Evolutionary conservation across 2,888 invertebrate genomes (phyloP).

Genomic region (Netelia inedita): DNA sequence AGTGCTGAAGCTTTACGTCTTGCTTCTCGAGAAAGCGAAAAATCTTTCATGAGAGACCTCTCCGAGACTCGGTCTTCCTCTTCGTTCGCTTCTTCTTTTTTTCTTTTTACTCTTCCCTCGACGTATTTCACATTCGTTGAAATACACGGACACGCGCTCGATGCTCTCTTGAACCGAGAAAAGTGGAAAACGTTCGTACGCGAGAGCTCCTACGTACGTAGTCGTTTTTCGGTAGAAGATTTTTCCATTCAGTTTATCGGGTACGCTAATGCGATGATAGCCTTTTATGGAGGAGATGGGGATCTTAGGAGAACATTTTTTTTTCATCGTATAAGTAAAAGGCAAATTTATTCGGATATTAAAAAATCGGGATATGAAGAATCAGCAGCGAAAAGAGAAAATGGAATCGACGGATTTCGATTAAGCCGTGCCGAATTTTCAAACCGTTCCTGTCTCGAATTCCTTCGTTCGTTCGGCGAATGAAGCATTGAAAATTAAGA

Average conservation of each 20-base stretch:
- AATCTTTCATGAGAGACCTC: constrained; percentile 51
- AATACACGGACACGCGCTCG: not conserved
- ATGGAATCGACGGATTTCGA: too few relatives aligned
- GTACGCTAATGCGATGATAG: not conserved
- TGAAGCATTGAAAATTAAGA: too few relatives aligned
- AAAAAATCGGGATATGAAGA: too few relatives aligned
- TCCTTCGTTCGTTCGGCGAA: too few relatives aligned
- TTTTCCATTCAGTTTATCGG: not conserved
- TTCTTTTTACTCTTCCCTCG: constrained; percentile 1
- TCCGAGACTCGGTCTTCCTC: not conserved
- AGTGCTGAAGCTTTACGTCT: constrained; percentile 54
- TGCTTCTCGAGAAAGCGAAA: constrained; percentile 39
- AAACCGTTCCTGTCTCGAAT: too few relatives aligned
- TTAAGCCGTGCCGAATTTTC: too few relatives aligned
- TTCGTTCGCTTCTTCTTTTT: constrained; percentile 22
- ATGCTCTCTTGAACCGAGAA: not conserved
- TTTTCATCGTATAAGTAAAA: not conserved
- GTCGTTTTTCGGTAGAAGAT: not conserved
- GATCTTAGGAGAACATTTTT: not conserved
- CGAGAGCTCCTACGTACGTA: not conserved
- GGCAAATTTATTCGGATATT: not conserved
- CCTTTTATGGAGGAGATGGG: not conserved
- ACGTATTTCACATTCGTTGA: not conserved
- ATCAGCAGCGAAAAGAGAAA: too few relatives aligned
- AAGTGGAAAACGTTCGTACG: not conserved